A percentile compares a stretch with the other conserved stretches of the same genome.
phyloP scores from a whole-genome alignment of 2,888 invertebrate genomes.

The Meloe dianella region DNA sequence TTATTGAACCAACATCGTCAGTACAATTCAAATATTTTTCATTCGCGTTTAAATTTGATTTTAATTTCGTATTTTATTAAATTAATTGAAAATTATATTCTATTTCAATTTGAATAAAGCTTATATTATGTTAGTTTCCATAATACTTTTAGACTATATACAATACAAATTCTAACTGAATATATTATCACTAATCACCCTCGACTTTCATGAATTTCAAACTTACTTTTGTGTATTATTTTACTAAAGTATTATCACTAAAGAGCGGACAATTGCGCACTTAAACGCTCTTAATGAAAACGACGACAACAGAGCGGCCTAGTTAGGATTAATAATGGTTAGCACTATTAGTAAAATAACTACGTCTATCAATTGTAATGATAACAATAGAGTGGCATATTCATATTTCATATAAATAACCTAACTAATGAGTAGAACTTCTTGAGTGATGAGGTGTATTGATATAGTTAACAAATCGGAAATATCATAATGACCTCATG shows the following conservation, averaged over 20 bases:
- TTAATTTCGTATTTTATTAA: background rate
- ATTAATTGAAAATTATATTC: background rate
- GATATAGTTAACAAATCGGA: too few species aligned
- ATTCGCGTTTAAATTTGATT: background rate
- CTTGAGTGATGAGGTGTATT: too few species aligned
- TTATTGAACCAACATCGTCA: background rate
- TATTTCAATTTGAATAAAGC: slow-evolving; percentile 5
- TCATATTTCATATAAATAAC: too few species aligned
- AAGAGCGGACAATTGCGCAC: background rate
- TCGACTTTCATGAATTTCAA: background rate
- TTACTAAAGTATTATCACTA: background rate
- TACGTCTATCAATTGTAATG: too few species aligned
- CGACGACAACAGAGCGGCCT: background rate
- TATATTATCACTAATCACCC: background rate
- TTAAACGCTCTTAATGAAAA: background rate
- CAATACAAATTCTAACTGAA: slow-evolving; percentile 8
- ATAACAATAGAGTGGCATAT: too few species aligned
- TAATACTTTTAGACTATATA: background rate
- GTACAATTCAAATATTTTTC: background rate
- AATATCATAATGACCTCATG: too few species aligned
- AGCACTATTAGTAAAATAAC: too few species aligned
- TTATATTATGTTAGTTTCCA: background rate
- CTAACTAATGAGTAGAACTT: too few species aligned
- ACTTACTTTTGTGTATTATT: background rate
- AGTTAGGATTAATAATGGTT: too few species aligned